A percentile compares a stretch with the other conserved stretches of the same genome.
These are phyloP conservation scores for Acrocephalus scirpaceus DNA, from an alignment of 2,797 vertebrate species.

Conservation along the genomic window DNA sequence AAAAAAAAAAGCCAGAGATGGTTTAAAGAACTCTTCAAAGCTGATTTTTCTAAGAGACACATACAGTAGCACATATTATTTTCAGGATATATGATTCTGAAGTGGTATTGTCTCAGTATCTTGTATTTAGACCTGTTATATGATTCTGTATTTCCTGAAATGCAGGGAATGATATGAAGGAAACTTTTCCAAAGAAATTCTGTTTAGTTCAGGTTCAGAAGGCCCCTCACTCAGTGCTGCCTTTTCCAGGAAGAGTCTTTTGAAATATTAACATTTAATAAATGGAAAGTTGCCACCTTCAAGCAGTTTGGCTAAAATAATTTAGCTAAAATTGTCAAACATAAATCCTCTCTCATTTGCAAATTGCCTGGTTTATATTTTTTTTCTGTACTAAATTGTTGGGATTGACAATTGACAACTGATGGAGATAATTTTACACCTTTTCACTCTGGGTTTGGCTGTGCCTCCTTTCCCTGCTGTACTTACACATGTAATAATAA, in stretches of 20 bases:
- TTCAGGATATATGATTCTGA: constrained; percentile 9
- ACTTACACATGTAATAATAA: neutral
- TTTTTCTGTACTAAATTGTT: neutral
- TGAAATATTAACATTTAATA: neutral
- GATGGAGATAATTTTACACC: neutral
- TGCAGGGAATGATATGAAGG: neutral
- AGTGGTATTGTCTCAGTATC: neutral
- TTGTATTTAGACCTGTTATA: neutral
- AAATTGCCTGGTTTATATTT: neutral
- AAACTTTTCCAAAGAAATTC: neutral
- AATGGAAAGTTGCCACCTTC: neutral
- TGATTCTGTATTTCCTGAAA: constrained; percentile 7
- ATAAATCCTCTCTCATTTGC: neutral
- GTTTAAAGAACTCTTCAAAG: neutral
- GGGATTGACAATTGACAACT: neutral
- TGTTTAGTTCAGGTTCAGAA: neutral
- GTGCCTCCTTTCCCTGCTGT: neutral
- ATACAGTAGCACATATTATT: constrained; percentile 28
- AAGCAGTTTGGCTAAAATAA: neutral
- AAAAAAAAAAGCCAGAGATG: neutral
- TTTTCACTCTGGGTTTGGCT: neutral
- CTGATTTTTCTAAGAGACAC: constrained; percentile 26
- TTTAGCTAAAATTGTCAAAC: neutral
- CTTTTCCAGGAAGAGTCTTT: neutral
- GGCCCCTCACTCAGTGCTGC: neutral